Evolutionary conservation across 2,888 invertebrate genomes (phyloP).

Genomic region (Sabellastarte sp.): DNA sequence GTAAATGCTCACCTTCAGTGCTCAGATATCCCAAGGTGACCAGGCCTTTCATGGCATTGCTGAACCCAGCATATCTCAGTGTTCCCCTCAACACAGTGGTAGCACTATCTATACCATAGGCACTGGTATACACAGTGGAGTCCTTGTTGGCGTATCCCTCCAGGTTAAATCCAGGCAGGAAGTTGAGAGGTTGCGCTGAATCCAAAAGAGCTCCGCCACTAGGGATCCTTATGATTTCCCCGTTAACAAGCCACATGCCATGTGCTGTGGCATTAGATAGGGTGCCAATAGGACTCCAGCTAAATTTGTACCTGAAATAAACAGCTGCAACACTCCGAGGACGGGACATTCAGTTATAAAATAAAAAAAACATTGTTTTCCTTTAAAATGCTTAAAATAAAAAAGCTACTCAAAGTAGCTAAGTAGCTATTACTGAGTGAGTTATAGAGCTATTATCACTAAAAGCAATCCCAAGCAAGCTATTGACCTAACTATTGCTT

Average conservation of each 20-base stretch:
- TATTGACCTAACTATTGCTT: too few species aligned
- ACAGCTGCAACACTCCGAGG: too few species aligned
- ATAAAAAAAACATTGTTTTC: too few species aligned
- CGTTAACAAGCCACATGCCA: conserved; percentile 74
- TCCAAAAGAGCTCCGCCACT: conserved; percentile 57
- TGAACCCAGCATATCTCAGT: conserved; percentile 87
- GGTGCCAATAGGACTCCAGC: conserved; percentile 93
- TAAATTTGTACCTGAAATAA: conserved; percentile 22
- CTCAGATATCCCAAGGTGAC: conserved; percentile 84
- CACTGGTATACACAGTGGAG: conserved; percentile 81
- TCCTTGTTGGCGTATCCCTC: conserved; percentile 98
- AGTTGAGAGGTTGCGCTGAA: conserved; percentile 75
- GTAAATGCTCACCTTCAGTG: too few species aligned
- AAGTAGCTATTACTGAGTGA: too few species aligned
- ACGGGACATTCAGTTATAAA: too few species aligned
- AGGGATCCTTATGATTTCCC: conserved; percentile 66
- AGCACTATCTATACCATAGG: conserved; percentile 81
- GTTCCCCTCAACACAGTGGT: conserved; percentile 91
- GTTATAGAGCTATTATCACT: too few species aligned
- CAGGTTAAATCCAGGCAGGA: conserved; percentile 92
- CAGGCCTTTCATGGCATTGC: conserved; percentile 82
- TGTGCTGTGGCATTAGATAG: conserved; percentile 84
- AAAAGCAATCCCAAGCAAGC: too few species aligned
- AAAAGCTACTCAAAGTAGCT: too few species aligned
- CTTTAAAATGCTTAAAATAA: too few species aligned